Evolutionary conservation across 2,888 invertebrate species (phyloP).

Genomic region (Odontothrips loti): DNA sequence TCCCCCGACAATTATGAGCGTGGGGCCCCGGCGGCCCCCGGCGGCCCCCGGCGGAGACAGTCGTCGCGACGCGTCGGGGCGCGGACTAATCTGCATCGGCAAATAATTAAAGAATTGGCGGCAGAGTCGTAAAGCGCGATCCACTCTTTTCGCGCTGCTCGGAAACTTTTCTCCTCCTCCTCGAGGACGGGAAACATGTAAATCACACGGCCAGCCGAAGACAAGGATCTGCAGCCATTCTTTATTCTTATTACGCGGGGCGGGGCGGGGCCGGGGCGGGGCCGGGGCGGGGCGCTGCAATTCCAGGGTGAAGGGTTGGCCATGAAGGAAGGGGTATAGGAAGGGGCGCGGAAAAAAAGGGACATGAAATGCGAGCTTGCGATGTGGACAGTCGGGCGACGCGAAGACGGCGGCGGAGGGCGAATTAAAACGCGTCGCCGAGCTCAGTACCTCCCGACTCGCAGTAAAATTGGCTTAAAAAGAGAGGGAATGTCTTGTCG

Average conservation of each 20-base stretch:
- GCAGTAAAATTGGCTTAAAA: constrained; percentile 8
- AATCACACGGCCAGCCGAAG: not conserved
- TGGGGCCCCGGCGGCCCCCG: too few species aligned
- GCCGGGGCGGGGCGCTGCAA: not conserved
- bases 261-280: not conserved
- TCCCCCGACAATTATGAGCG: too few species aligned
- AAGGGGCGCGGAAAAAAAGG: not conserved
- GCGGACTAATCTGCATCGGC: constrained; percentile 19
- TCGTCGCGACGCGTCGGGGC: not conserved
- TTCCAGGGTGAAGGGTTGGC: not conserved
- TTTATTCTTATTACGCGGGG: not conserved
- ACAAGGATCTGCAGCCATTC: not conserved
- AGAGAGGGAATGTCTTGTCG: not conserved
- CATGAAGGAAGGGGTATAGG: too few species aligned
- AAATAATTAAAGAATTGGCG: constrained; percentile 9
- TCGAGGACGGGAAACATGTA: not conserved
- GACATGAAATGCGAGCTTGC: not conserved
- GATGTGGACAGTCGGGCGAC: not conserved
- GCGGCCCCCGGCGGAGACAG: too few species aligned
- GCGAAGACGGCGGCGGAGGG: not conserved
- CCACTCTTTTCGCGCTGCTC: not conserved
- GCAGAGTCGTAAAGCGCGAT: not conserved
- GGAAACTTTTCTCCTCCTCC: constrained; percentile 12
- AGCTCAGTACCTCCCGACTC: not conserved
- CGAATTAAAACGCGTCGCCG: not conserved